Base-by-base conservation (phyloP, 1,140 invertebrate species). In the Agrilus planipennis region DNA sequence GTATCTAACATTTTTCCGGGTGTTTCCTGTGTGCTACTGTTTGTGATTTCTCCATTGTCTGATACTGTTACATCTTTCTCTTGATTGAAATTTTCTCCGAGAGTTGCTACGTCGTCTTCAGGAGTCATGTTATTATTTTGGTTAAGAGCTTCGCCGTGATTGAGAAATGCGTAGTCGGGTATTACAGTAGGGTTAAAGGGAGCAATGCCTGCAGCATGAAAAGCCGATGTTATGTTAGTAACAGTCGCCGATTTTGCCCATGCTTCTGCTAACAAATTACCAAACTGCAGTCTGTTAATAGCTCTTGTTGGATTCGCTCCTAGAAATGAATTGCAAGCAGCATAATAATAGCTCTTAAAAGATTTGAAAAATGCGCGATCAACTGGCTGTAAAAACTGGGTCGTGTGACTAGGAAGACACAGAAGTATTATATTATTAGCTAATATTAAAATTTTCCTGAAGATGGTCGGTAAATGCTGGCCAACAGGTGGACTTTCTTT, bases 361-460 rank as follows among this genome's bases (percentile, higher is more conserved):
- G 38, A 29, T 32, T 32, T 40, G 32, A 39, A 39, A 29, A 30
- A 36, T 39, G 21, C 20, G 30, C 37, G 9, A 10, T 39, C 37
- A 5, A 39, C 10, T 5, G 37, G 37, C 12, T 39, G 37, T 29
- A 27, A 29, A 29, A 30, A 40, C 14, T 40, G 38, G 7, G 38
- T 43, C 11, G 46, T 51, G 30, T 58, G 52, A 17, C 42, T 49
- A n/a, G 49, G 50, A 9, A 55, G 35, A 22, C 42, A 57, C 14
- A 55, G 16, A 9, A 58, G 36, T 29, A 41, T 41, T 4, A 57
- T 40, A 17, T 52, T 31, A 42, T 58, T 53, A n/a, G n/a, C n/a
- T n/a, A n/a, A n/a, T n/a, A n/a, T n/a, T n/a, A n/a, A n/a, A n/a
- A n/a, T n/a, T n/a, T n/a, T n/a, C n/a, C n/a, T n/a, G n/a, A n/a